Evolutionary conservation across 2,113 vertebrate species (phyloP), one percentile per base, ranked within the genome.

Genomic region (Rostratula benghalensis): DNA sequence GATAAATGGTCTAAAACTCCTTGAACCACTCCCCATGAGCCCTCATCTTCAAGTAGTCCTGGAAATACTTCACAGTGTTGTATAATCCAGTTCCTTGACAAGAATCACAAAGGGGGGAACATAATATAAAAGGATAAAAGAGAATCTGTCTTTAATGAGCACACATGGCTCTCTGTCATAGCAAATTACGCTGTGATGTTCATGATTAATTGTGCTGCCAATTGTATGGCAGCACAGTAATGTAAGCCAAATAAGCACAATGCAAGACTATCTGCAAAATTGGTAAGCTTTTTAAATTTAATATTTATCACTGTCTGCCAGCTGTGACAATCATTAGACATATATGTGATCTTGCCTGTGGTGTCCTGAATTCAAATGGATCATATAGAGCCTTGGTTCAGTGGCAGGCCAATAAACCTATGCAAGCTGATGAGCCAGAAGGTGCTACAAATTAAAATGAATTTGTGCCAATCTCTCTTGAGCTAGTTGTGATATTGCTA

Each of bases 161-260:
- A 94, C 93, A 92, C 87, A 92, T 77, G 74, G 93, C 85, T 79
- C 60, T 96, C 94, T 97, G 97, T 97, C 97, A 93, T 89, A 97
- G 94, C 83, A 96, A 97, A 98, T 98, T 96, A 97, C 35, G 30
- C 74, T 61, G 79, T 21, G 78, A 97, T 96, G 67, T 46, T 96
- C 24, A 27, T 95, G 94, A 98, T 97, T 97, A 97, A 97, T 97
- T 93, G 83, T 60, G 15, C 81, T 93, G 93, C 92, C 87, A 86
- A 93, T 74, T 94, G 87, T 64, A 48, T 31, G 73, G 92, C 80
- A 87, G 90, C 43, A 63, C 43, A 82, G 80, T 64, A 89, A 91
- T 30, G 43, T 68, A 89, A 96, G 92, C 95, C 97, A 98, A 97
- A 84, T 11, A 95, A 93, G 75, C 88, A 84, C 83, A 95, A 93